Conservation (phyloP, 2,888 invertebrate species). For the Biston stratarius region DNA sequence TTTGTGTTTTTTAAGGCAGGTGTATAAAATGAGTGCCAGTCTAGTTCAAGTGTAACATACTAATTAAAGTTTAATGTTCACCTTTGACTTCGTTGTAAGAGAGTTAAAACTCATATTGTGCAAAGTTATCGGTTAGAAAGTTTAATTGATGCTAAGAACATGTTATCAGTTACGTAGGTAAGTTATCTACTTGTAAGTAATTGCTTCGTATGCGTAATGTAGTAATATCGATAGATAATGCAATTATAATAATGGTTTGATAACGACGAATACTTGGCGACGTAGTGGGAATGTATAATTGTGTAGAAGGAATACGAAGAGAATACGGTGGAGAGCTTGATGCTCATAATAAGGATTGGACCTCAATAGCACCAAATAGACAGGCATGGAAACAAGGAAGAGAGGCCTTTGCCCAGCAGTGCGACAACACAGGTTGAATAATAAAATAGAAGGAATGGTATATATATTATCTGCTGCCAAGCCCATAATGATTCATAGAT, state of each 20-base stretch:
- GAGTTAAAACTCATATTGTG: conserved; percentile 18
- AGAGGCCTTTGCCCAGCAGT: too few relatives aligned
- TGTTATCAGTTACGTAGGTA: conserved; percentile 19
- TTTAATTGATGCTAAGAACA: conserved; percentile 27
- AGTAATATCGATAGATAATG: conserved; percentile 14
- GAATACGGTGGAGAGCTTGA: too few relatives aligned
- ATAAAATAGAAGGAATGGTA: too few relatives aligned
- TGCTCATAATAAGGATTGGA: too few relatives aligned
- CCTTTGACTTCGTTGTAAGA: conserved; percentile 23
- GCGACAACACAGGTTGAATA: too few relatives aligned
- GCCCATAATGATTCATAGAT: too few relatives aligned
- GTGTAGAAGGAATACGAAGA: too few relatives aligned
- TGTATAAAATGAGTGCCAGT: conserved; percentile 12
- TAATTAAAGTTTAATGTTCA: conserved; percentile 18
- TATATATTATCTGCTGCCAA: too few relatives aligned
- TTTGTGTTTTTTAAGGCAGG: conserved; percentile 10
- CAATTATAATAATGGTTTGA: conserved; percentile 12
- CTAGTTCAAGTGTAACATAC: conserved; percentile 13
- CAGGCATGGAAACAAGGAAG: too few relatives aligned
- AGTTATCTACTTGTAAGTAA: conserved; percentile 6
- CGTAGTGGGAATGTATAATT: not conserved
- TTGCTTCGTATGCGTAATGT: not conserved
- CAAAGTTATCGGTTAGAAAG: conserved; percentile 18
- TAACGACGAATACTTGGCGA: not conserved
- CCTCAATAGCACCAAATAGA: too few relatives aligned